Evolutionary conservation across 2,888 invertebrate genomes (phyloP), one percentile per base, ranked within the genome.

Genomic region (Stratiomys singularior): DNA sequence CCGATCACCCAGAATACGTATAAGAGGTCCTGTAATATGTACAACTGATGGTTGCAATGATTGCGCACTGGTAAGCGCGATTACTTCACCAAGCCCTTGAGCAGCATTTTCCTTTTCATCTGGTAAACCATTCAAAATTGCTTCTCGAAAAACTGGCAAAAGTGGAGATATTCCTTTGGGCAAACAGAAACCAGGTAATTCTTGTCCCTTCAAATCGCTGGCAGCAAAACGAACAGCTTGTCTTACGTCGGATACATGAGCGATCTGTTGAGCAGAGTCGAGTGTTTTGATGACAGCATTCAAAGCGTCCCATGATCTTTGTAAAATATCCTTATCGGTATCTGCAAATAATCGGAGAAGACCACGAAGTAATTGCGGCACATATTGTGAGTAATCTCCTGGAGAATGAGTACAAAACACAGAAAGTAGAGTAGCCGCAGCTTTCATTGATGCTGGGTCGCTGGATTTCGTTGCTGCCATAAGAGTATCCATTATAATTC

Each of bases 61-160:
- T 76, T 92, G 90, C 0, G 97, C 91, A 81, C 93, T 95, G 5
- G 98, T 97, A 79, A 87, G 77, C 3, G 84, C 83, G 76, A 87
- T 87, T 37, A 88, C 86, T 86, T 93, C 92, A 74, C 94, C 93
- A 82, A 99, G 88, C 80, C 97, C 97, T 84, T 95, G 93, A 7
- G 98, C 96, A 0, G 98, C 98, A 81, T 94, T 93, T 88, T 98
- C 99, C 86, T 99, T 99, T 85, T 96, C 93, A 81, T 99, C 99
- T 0, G 97, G 96, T 78, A 95, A 90, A 0, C 98, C 99, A 88
- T 96, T 97, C 64, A 99, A 89, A 84, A 99, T 95, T 1, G 98
- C 96, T 88, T 99, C 99, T 64, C 99, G 92, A 89, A 98, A 98
- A 78, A 99, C 93, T 0, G 97, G 97, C 80, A 99, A 88, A 79